Conservation (phyloP, 1,140 invertebrate genomes). For the Meloidogyne chitwoodi region DNA sequence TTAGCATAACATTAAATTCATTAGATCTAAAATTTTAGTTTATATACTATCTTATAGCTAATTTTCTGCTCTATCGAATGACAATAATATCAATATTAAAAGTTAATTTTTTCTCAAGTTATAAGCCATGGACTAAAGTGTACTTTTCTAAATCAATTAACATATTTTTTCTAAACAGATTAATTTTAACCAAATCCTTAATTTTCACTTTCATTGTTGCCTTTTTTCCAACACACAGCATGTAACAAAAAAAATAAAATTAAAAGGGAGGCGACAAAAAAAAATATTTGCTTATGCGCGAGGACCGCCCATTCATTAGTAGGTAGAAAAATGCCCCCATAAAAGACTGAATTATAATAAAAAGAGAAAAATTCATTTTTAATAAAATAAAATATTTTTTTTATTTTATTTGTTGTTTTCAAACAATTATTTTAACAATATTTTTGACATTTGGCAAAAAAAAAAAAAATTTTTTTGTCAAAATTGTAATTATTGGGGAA, state of each 20-base stretch:
- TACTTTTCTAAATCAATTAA: neutral
- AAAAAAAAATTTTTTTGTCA: too few relatives aligned
- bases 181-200: neutral
- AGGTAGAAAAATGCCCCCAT: neutral
- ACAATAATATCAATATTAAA: too few relatives aligned
- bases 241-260: neutral
- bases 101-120: too few relatives aligned
- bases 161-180: neutral
- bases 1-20: neutral
- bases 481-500: too few relatives aligned
- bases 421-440: too few relatives aligned
- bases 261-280: neutral
- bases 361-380: neutral
- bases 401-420: neutral
- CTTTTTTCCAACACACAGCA: neutral
- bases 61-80: too few relatives aligned
- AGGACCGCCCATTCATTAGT: neutral
- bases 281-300: neutral
- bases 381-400: neutral
- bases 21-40: too few relatives aligned
- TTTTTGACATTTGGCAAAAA: too few relatives aligned
- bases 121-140: too few relatives aligned
- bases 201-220: neutral
- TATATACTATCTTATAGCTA: too few relatives aligned
- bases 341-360: neutral